A percentile compares a stretch with the other conserved stretches of the same genome.
Conservation (phyloP, 64 coral and sea anemone species). For the Pachyseris speciosa region DNA sequence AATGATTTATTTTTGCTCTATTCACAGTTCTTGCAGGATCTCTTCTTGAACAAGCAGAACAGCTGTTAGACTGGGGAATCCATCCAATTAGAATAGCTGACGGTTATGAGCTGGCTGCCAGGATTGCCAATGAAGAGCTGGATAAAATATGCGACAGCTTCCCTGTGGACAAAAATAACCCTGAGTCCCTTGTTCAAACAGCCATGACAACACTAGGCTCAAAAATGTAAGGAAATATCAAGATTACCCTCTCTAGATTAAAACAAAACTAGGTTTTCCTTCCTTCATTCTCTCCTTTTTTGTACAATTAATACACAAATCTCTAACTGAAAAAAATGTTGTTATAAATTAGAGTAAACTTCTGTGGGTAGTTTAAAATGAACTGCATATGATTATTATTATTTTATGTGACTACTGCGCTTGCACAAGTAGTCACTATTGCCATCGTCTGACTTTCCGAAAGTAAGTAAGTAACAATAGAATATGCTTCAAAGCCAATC, state of each 20-base stretch:
- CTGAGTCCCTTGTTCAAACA: conserved; percentile 87
- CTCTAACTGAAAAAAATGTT: too few relatives aligned
- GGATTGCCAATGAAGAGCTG: conserved; percentile 90
- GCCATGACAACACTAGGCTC: conserved; percentile 98
- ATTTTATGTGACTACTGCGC: too few relatives aligned
- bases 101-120: conserved; percentile 97
- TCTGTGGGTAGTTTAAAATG: too few relatives aligned
- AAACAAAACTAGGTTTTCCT: neutral
- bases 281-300: too few relatives aligned
- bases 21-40: conserved; percentile 91
- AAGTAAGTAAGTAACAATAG: too few relatives aligned
- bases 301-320: too few relatives aligned
- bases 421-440: too few relatives aligned
- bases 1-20: neutral
- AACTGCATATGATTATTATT: too few relatives aligned
- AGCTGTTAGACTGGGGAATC: conserved; percentile 95
- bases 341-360: too few relatives aligned
- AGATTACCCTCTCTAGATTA: neutral
- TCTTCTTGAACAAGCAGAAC: conserved; percentile 96
- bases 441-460: too few relatives aligned
- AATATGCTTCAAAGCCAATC: too few relatives aligned
- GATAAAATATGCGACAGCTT: conserved; percentile 97
- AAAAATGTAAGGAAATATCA: conserved; percentile 84
- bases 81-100: conserved; percentile 98
- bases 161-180: conserved; percentile 82